phyloP scores from a whole-genome alignment of 2,888 invertebrate genomes.

The Cheilosia scutellata region DNA sequence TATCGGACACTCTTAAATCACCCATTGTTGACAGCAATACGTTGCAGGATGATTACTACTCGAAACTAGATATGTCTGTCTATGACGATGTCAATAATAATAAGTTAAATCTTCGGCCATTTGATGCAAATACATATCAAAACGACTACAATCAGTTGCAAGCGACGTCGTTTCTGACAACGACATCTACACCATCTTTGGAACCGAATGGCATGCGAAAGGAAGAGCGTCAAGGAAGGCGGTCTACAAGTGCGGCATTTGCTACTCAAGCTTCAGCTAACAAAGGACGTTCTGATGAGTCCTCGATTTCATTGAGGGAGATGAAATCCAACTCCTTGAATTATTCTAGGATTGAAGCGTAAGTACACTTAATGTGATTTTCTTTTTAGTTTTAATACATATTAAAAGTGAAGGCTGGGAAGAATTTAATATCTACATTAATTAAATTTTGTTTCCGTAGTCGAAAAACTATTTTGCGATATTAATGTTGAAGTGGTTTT shows the following conservation, averaged over 20 bases:
- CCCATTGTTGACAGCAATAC: slow-evolving; percentile 71
- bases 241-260: slow-evolving; percentile 24
- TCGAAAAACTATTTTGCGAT: neutral
- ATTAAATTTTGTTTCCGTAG: neutral
- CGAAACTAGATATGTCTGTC: slow-evolving; percentile 83
- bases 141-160: slow-evolving; percentile 62
- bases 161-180: slow-evolving; percentile 44
- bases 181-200: slow-evolving; percentile 48
- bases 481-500: neutral
- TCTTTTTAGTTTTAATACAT: slow-evolving; percentile 7
- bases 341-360: slow-evolving; percentile 40
- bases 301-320: slow-evolving; percentile 34
- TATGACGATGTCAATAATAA: slow-evolving; percentile 84
- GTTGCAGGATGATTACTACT: slow-evolving; percentile 80
- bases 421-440: neutral
- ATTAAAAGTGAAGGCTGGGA: neutral
- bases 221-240: slow-evolving; percentile 41
- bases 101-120: slow-evolving; percentile 82
- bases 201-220: slow-evolving; percentile 67
- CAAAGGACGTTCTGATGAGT: slow-evolving; percentile 36
- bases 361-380: slow-evolving; percentile 32
- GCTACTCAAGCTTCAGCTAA: slow-evolving; percentile 42
- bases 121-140: slow-evolving; percentile 81
- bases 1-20: slow-evolving; percentile 38
- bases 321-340: slow-evolving; percentile 53